Evolutionary conservation across 2,113 vertebrate species (phyloP).

Genomic region (Siniperca knerii): DNA sequence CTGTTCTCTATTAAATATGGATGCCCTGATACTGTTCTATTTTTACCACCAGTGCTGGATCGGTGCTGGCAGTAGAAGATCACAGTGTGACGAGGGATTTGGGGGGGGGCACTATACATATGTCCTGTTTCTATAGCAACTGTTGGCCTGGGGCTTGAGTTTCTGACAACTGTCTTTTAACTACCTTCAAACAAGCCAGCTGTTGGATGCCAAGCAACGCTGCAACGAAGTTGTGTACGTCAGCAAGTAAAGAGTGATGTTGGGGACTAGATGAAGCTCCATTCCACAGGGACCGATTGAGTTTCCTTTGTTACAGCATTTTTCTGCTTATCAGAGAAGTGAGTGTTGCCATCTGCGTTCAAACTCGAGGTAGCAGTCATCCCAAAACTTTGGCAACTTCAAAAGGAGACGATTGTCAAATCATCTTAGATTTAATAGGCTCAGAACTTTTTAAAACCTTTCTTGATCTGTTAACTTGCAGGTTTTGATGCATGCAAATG

Average conservation of each 20-base stretch:
- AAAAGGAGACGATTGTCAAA: slow-evolving; percentile 3
- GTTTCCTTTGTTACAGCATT: slow-evolving; percentile 52
- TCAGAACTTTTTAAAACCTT: slow-evolving; percentile 1
- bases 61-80: slow-evolving; percentile 80
- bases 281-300: slow-evolving; percentile 38
- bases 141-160: slow-evolving; percentile 72
- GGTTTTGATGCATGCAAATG: neutral
- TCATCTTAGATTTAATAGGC: slow-evolving; percentile 1
- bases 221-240: slow-evolving; percentile 34
- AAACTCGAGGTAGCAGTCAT: slow-evolving; percentile 9
- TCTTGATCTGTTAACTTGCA: neutral
- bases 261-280: neutral
- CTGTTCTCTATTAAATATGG: slow-evolving; percentile 78
- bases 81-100: slow-evolving; percentile 78
- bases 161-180: slow-evolving; percentile 77
- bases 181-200: slow-evolving; percentile 69
- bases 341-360: slow-evolving; percentile 22
- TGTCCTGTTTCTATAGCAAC: slow-evolving; percentile 85
- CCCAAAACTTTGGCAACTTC: slow-evolving; percentile 36
- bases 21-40: slow-evolving; percentile 82
- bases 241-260: slow-evolving; percentile 36
- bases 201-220: slow-evolving; percentile 52
- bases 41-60: slow-evolving; percentile 80
- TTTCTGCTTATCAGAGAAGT: slow-evolving; percentile 33
- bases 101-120: slow-evolving; percentile 70